Base-by-base conservation (phyloP, 1,140 invertebrate genomes). In the Sminthurinus signatus region DNA sequence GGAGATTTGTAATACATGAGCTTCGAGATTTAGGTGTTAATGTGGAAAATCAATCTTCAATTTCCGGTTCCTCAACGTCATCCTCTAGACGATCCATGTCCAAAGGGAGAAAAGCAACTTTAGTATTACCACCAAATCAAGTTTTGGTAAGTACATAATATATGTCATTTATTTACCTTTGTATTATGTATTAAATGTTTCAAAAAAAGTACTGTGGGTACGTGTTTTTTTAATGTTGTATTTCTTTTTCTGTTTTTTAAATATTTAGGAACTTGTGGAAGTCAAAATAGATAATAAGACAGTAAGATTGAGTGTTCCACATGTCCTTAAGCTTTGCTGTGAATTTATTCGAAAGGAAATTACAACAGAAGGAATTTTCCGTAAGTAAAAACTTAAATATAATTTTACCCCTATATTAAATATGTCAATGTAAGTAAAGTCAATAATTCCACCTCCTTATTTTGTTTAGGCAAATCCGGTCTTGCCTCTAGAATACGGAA, bases 331-430 rank as follows among this genome's bases (percentile, higher is more conserved):
- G n/a, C 54, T 19, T 4, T 8, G 4, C 12, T 56, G 54, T 27
- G 62, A 68, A 15, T 71, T 60, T 50, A 65, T 71, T 19, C 42
- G 63, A 21, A 23, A 68, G 27, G 57, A 71, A 39, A 62, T 71
- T 19, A 51, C 46, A 1, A 54, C 50, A 12, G 54, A 68, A 58
- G 69, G 69, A 46, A 59, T 71, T 32, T 71, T 71, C 39, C 52
- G 69, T 2, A 66, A 63, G 21, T 62, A n/a, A n/a, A n/a, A n/a
- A n/a, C n/a, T n/a, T n/a, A n/a, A n/a, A n/a, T 59, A 0, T 65
- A 65, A 19, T 54, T 46, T 1, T 25, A 46, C 3, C 23, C 62
- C 4, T 50, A 65, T 19, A 57, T 61, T 43, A 50, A 65, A 29
- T 46, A 29, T 23, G 27, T 71, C 19, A 65, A 64, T 62, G 69